Base-by-base conservation (phyloP, 2,797 vertebrate genomes). In the Syndactyla subalaris region DNA sequence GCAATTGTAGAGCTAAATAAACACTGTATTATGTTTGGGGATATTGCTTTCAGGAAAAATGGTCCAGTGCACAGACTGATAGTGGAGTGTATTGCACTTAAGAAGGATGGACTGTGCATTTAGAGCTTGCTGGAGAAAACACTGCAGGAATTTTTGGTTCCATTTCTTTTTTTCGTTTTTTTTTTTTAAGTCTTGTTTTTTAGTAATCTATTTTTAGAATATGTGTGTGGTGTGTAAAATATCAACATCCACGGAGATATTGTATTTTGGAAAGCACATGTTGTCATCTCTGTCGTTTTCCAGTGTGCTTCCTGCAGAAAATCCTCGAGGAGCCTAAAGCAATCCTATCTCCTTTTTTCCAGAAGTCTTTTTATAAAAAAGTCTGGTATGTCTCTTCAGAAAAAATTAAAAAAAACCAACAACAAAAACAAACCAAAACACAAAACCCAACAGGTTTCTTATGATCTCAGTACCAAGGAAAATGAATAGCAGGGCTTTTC, bases 11-110 rank as follows among this genome's bases (percentile, higher is more conserved):
- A 93, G 92, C 93, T 95, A 93, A 95, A 94, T 95, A 95, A 94
- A 95, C 77, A 78, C 58, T 74, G 70, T 88, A 66, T 90, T 91
- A 84, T 89, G 85, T 88, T 93, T 92, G 92, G 77, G 85, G 94
- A 90, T 95, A 92, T 95, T 95, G 70, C 92, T 95, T 95, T 90
- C 88, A 86, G 88, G 93, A 95, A 96, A 94, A 96, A 95, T 93
- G 92, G 90, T 94, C 88, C 93, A 90, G 83, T 85, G 93, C 93
- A 92, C 88, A 95, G 92, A 94, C 94, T 92, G 95, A 94, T 95
- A 94, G 83, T 72, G 76, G 90, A 93, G 88, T 93, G 49, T 86
- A 92, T 83, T 78, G 94, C 90, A 84, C 88, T 96, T 96, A 94
- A 90, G 90, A 86, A 90, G 94, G 95, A 95, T 12, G 83, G 70